Evolutionary conservation across 2,888 invertebrate species (phyloP), one percentile per base, ranked within the genome.

Genomic region (Luperina nickerlii): DNA sequence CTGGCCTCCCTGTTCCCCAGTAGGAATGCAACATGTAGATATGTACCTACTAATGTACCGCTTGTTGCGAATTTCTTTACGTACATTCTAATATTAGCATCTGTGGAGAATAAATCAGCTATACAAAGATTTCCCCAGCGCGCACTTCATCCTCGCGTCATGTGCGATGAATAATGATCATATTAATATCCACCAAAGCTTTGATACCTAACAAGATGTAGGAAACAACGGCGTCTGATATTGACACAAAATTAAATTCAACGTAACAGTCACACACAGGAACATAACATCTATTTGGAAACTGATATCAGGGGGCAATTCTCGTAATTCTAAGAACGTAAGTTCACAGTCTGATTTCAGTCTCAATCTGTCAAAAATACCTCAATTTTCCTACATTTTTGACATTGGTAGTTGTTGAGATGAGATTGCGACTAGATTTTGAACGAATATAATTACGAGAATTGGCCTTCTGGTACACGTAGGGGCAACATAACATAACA

Each of bases 81-180:
- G n/a, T 66, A 13, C 9, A 7, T n/a, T 62, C 62, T 48, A 6
- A 74, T 70, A 63, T 74, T 69, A 73, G 11, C 75, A 84, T 66
- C 20, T 67, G 73, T 63, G 69, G 80, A 57, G 51, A 84, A 76
- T 69, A 83, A 76, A 69, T 79, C 75, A 57, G 9, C 38, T 18
- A 75, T 66, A 65, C 72, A 60, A 27, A 60, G 62, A 67, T 72
- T 51, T 69, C 69, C 66, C 66, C 4, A 11, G 69, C 24, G 73
- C 27, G 18, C 24, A 42, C 15, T 76, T n/a, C 38, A 62, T 63
- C 42, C 48, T 38, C 69, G 20, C 62, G 60, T 62, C 18, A 38
- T 65, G 13, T 62, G 27, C 45, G n/a, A 6, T 73, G 73, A 80
- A 84, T 66, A 76, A 70, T 73, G n/a, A 42, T 76, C 20, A 60